Evolutionary conservation across 2,888 invertebrate species (phyloP).

Genomic region (Lapara coniferarum): DNA sequence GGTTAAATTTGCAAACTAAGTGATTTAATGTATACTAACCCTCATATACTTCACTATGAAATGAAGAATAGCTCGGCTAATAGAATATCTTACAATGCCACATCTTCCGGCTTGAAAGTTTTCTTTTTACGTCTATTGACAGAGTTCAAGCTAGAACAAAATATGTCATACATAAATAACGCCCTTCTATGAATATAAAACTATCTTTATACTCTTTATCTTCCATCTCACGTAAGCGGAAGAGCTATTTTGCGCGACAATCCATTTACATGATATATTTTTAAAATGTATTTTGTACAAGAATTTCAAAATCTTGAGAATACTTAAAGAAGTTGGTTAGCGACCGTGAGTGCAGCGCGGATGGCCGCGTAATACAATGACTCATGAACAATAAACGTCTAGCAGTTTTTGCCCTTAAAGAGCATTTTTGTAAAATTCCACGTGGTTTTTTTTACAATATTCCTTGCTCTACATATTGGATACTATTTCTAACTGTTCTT

Average conservation of each 20-base stretch:
- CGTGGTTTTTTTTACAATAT: neutral
- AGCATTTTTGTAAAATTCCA: constrained; percentile 4
- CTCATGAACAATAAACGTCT: constrained; percentile 18
- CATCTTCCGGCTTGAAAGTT: constrained; percentile 1
- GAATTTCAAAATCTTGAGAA: constrained; percentile 3
- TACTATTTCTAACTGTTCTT: neutral
- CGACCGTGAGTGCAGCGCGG: constrained; percentile 2
- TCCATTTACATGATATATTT: constrained; percentile 7
- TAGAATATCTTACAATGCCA: constrained; percentile 1
- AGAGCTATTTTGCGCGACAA: constrained; percentile 21
- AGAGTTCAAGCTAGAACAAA: constrained; percentile 20
- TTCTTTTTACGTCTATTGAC: constrained; percentile 10
- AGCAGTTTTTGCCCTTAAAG: neutral
- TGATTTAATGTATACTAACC: too few relatives aligned
- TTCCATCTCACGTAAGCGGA: constrained; percentile 23
- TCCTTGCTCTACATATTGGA: neutral
- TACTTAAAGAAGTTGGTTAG: constrained; percentile 2
- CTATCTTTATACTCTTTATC: constrained; percentile 16
- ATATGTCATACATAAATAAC: constrained; percentile 29
- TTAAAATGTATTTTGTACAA: constrained; percentile 15
- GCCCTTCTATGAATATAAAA: constrained; percentile 23
- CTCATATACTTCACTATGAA: neutral
- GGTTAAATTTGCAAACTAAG: too few relatives aligned
- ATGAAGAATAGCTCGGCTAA: neutral
- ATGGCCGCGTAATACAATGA: constrained; percentile 20